Percentiles rank a stretch among this genome's conserved stretches.
These are phyloP conservation scores for Apodemus sylvaticus DNA, from an alignment of 2,113 vertebrate species.

Conservation along the genomic window DNA sequence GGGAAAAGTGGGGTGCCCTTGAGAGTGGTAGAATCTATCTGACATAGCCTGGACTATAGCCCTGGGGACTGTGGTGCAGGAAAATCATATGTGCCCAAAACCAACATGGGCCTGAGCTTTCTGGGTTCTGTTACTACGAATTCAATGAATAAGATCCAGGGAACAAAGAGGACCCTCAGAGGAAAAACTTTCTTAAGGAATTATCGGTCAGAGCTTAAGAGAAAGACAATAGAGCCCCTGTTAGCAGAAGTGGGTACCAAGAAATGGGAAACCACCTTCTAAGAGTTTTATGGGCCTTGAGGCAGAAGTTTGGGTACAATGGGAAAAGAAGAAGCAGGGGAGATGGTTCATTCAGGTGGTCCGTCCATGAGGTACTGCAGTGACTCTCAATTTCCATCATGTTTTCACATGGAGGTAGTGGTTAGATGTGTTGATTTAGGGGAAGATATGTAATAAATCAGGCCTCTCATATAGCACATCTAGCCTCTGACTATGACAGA, in stretches of 20 bases:
- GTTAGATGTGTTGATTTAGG: not conserved
- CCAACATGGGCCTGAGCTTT: too few relatives aligned
- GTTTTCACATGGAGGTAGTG: not conserved
- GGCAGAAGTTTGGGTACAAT: too few relatives aligned
- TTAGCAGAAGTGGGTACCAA: too few relatives aligned
- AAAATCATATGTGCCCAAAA: not conserved
- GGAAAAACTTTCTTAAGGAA: not conserved
- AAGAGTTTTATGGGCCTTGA: not conserved
- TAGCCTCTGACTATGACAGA: not conserved
- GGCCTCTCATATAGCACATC: not conserved
- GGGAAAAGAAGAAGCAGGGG: too few relatives aligned
- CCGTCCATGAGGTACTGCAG: too few relatives aligned
- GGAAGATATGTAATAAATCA: not conserved
- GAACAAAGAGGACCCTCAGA: not conserved
- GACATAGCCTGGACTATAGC: not conserved
- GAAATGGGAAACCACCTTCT: not conserved
- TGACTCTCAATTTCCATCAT: not conserved
- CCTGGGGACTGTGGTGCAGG: not conserved
- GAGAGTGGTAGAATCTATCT: too few relatives aligned
- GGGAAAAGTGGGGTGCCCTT: not conserved
- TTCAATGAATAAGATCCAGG: not conserved
- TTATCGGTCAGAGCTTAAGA: not conserved
- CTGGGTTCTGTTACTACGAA: not conserved
- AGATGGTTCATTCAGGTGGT: not conserved
- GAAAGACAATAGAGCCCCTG: not conserved